Evolutionary conservation across 2,113 vertebrate genomes (phyloP).

Genomic region (Dendrocopos noguchii): DNA sequence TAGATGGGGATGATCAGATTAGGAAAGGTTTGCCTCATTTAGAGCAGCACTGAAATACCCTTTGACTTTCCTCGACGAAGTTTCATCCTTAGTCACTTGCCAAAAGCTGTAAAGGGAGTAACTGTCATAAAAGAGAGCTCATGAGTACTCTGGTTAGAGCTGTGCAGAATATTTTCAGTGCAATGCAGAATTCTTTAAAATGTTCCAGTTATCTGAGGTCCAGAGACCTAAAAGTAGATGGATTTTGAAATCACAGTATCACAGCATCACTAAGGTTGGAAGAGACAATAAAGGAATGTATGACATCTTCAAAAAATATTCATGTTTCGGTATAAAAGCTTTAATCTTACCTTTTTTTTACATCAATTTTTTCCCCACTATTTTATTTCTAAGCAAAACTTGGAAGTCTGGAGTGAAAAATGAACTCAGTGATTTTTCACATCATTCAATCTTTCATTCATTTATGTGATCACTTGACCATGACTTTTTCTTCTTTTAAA

Average conservation of each 20-base stretch:
- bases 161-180: not conserved
- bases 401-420: not conserved
- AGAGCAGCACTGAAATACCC: not conserved
- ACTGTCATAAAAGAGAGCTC: not conserved
- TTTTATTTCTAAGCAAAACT: not conserved
- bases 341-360: not conserved
- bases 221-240: not conserved
- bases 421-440: not conserved
- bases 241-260: constrained; percentile 22
- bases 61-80: not conserved
- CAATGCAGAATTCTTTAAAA: constrained; percentile 22
- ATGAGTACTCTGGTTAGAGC: not conserved
- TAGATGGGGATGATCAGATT: not conserved
- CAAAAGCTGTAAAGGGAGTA: constrained; percentile 14
- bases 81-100: not conserved
- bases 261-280: too few species aligned
- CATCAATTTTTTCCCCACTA: not conserved
- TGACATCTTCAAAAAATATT: not conserved
- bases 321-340: not conserved
- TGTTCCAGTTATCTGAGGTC: not conserved
- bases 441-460: not conserved
- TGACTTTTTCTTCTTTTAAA: not conserved
- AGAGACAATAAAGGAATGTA: not conserved
- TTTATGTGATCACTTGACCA: not conserved
- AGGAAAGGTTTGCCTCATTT: not conserved